These are phyloP conservation scores for Squalus acanthias DNA, from an alignment of 2,797 vertebrate species.

Conservation along the genomic window DNA sequence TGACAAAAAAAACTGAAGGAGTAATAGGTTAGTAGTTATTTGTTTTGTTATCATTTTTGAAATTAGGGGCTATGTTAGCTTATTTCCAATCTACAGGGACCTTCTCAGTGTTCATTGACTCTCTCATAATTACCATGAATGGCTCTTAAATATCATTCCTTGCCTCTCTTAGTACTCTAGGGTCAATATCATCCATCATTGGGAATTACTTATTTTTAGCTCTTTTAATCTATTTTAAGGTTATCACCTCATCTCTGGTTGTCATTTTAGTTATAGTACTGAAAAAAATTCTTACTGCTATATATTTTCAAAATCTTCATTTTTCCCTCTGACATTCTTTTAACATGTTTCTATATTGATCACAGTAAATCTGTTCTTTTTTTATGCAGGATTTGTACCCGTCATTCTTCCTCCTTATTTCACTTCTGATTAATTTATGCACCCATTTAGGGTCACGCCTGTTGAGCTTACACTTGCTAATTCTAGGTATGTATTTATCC, in stretches of 20 bases:
- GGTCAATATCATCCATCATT: not conserved
- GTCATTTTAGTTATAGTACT: not conserved
- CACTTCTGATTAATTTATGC: not conserved
- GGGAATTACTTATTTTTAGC: not conserved
- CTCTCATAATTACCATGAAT: no score
- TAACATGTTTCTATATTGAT: not conserved
- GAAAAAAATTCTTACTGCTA: not conserved
- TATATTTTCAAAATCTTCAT: not conserved
- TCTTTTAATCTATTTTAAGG: not conserved
- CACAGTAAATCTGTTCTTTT: no score
- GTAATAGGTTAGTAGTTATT: no score
- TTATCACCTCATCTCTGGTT: not conserved
- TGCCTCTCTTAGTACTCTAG: not conserved
- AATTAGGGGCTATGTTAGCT: not conserved
- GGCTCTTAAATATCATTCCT: not conserved
- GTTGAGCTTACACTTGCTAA: not conserved
- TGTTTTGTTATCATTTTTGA: no score
- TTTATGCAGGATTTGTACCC: no score
- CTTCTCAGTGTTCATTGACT: not conserved
- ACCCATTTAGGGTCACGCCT: not conserved
- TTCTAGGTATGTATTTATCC: not conserved
- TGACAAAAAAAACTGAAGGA: no score
- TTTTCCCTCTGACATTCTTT: not conserved
- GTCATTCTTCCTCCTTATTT: not conserved
- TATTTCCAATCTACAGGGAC: not conserved